Evolutionary conservation across 2,113 vertebrate species (phyloP).

Genomic region (Pluvialis apricaria): DNA sequence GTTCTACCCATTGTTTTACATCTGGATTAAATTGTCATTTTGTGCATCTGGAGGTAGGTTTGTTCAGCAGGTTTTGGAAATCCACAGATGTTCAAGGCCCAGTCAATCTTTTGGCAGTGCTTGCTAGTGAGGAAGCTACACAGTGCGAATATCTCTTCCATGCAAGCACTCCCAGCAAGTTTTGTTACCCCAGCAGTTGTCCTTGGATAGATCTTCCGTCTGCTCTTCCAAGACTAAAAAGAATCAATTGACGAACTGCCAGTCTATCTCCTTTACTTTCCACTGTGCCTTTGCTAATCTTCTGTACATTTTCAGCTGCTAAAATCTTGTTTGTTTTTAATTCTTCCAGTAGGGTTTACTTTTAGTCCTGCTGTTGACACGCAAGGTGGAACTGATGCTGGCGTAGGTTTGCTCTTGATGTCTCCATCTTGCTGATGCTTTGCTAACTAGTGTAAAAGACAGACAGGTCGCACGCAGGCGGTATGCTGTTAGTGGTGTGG

Average conservation of each 20-base stretch:
- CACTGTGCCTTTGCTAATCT: neutral
- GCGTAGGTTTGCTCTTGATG: neutral
- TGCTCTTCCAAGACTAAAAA: neutral
- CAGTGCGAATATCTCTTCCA: neutral
- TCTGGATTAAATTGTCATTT: neutral
- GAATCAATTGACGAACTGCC: conserved; percentile 6
- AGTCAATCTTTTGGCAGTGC: neutral
- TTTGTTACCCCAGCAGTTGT: neutral
- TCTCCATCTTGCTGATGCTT: conserved; percentile 1
- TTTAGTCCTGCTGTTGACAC: neutral
- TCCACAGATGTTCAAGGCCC: neutral
- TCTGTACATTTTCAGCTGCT: neutral
- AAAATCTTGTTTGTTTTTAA: neutral
- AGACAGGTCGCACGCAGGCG: neutral
- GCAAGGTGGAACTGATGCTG: neutral
- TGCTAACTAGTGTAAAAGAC: neutral
- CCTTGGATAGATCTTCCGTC: neutral
- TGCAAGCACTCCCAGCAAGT: neutral
- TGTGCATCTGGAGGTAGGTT: neutral
- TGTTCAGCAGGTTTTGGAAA: neutral
- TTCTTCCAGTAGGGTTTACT: neutral
- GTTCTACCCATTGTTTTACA: conserved; percentile 16
- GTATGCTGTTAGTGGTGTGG: neutral
- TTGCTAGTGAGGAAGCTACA: neutral
- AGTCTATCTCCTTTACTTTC: neutral